Conservation (phyloP, 2,113 vertebrate species). For the Synchiropus splendidus region DNA sequence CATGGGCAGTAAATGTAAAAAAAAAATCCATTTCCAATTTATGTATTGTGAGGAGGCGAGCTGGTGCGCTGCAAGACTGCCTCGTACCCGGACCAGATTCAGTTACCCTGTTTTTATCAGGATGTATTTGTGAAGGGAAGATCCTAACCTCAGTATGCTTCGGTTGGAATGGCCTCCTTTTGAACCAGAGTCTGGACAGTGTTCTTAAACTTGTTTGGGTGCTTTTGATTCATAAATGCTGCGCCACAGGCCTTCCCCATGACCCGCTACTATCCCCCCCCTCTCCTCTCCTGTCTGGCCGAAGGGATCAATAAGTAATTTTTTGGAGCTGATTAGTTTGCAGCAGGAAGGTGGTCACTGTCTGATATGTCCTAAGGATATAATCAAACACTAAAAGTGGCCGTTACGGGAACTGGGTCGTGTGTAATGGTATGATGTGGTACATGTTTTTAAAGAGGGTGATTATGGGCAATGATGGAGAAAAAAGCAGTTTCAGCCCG, state of each 20-base stretch:
- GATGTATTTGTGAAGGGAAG: neutral
- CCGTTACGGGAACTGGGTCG: slow-evolving; percentile 68
- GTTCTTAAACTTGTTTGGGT: slow-evolving; percentile 50
- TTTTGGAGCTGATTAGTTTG: slow-evolving; percentile 97
- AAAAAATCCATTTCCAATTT: slow-evolving; percentile 59
- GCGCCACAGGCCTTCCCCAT: slow-evolving; percentile 60
- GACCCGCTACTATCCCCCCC: slow-evolving; percentile 72
- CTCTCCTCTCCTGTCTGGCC: slow-evolving; percentile 37
- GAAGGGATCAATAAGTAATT: slow-evolving; percentile 98
- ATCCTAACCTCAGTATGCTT: neutral
- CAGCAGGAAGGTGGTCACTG: slow-evolving; percentile 77
- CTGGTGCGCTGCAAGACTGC: slow-evolving; percentile 16
- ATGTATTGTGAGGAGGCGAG: slow-evolving; percentile 27
- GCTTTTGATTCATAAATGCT: slow-evolving; percentile 28
- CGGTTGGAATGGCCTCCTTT: slow-evolving; percentile 20
- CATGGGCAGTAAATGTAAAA: slow-evolving; percentile 29
- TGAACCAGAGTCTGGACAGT: slow-evolving; percentile 31
- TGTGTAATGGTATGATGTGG: slow-evolving; percentile 30
- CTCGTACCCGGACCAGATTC: slow-evolving; percentile 8
- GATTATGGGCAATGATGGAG: slow-evolving; percentile 17
- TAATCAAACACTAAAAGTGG: slow-evolving; percentile 85
- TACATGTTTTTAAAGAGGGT: slow-evolving; percentile 18
- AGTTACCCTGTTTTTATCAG: neutral
- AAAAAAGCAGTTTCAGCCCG: slow-evolving; percentile 1
- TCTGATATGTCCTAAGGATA: slow-evolving; percentile 86